Conservation (phyloP, 2,888 invertebrate genomes). For the Limenitis camilla region DNA sequence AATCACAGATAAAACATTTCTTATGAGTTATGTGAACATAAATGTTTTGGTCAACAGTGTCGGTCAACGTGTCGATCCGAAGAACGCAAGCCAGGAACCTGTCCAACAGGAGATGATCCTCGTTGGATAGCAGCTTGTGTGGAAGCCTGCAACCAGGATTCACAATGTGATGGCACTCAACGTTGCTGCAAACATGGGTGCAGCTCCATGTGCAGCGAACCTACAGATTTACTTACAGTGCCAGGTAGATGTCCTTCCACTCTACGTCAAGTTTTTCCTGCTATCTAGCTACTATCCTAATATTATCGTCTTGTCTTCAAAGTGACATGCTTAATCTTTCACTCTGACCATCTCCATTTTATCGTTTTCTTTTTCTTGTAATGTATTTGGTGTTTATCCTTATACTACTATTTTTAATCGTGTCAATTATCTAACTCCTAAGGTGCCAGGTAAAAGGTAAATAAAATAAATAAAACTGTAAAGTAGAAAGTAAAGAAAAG, state of each 20-base stretch:
- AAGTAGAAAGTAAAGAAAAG: too few species aligned
- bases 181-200: slow-evolving; percentile 82
- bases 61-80: slow-evolving; percentile 71
- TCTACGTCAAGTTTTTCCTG: neutral
- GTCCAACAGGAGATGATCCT: slow-evolving; percentile 52
- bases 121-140: slow-evolving; percentile 77
- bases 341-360: too few species aligned
- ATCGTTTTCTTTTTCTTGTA: too few species aligned
- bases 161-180: slow-evolving; percentile 79
- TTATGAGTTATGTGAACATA: neutral
- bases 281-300: too few species aligned
- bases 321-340: too few species aligned
- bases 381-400: too few species aligned
- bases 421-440: too few species aligned
- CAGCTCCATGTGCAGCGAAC: slow-evolving; percentile 80
- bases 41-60: slow-evolving; percentile 57
- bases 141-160: slow-evolving; percentile 76
- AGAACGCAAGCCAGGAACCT: slow-evolving; percentile 64
- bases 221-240: slow-evolving; percentile 72
- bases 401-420: too few species aligned
- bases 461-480: too few species aligned
- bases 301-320: too few species aligned
- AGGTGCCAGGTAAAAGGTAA: too few species aligned
- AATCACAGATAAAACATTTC: too few species aligned
- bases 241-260: slow-evolving; percentile 58